These are phyloP conservation scores for Petrolisthes cinctipes DNA, from an alignment of 2,888 invertebrate genomes.

Conservation along the genomic window DNA sequence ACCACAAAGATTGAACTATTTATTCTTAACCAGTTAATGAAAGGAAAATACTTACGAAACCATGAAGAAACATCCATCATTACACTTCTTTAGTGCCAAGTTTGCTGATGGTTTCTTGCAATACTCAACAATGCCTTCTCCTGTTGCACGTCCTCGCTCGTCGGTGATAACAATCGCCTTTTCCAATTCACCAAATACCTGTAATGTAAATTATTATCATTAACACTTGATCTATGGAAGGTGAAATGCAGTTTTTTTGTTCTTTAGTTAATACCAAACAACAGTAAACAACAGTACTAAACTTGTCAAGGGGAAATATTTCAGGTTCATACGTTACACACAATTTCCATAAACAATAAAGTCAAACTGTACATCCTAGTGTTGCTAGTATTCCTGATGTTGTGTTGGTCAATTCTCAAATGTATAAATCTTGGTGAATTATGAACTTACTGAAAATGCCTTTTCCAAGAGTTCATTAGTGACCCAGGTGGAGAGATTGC, in stretches of 20 bases:
- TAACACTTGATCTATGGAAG: too few species aligned
- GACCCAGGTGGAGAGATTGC: constrained; percentile 91
- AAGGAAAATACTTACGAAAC: constrained; percentile 76
- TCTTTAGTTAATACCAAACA: too few species aligned
- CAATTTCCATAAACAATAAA: too few species aligned
- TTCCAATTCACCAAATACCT: constrained; percentile 77
- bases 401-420: too few species aligned
- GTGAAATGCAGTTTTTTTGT: too few species aligned
- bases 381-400: too few species aligned
- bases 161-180: constrained; percentile 94
- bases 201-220: not conserved
- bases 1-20: too few species aligned
- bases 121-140: constrained; percentile 97
- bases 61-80: constrained; percentile 92
- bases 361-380: too few species aligned
- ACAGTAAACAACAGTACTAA: too few species aligned
- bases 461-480: constrained; percentile 94
- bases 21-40: not conserved
- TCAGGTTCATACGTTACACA: too few species aligned
- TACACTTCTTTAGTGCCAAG: constrained; percentile 88
- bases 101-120: constrained; percentile 91
- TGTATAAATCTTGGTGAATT: too few species aligned
- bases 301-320: too few species aligned
- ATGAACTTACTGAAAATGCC: constrained; percentile 79
- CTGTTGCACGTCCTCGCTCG: constrained; percentile 93